Base-by-base conservation (phyloP, 2,888 invertebrate genomes). In the Drosophila histrio region DNA sequence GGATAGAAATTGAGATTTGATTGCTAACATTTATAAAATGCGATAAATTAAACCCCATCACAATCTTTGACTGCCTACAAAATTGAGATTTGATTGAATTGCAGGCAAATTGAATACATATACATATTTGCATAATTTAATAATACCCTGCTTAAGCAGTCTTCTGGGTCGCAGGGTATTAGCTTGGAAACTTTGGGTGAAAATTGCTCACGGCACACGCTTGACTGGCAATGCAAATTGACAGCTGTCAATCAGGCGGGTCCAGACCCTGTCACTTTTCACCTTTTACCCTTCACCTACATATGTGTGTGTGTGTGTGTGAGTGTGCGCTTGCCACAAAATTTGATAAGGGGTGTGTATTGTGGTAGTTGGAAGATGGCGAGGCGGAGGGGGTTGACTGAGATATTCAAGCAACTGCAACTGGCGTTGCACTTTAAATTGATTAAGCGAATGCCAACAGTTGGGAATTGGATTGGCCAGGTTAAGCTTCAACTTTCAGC, bases 221-320 rank as follows among this genome's bases (percentile, higher is more conserved):
- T 58, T 46, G 47, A 49, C 60, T 38, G 65, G 36, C 60, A 69
- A 79, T 60, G 76, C 67, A 71, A 84, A 87, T 75, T 81, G 85
- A 79, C 79, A 82, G 79, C 79, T 79, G 79, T 73, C 86, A 76
- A 73, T 82, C 84, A 84, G 52, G 24, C 19, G 21, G 32, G 21
- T 44, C 44, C 44, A 24, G 24, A 26, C 11, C 43, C 11, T 11
- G 30, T 9, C 46, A 19, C 46, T 32, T 47, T 19, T 4, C 49
- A 32, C 11, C 34, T 26, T 13, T 4, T 34, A 32, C 11, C 34
- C 15, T 13, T 7, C 13, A 47, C 13, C 8, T 30, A 17, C n/a
- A 3, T 30, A 8, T 11, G 11, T 49, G 11, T 30, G 17, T 32
- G 17, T 39, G 15, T 17, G 44, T 26, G 9, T 21, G 8, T 21